These are phyloP conservation scores for Carettochelys insculpta DNA, from an alignment of 2,113 vertebrate species.

Conservation along the genomic window DNA sequence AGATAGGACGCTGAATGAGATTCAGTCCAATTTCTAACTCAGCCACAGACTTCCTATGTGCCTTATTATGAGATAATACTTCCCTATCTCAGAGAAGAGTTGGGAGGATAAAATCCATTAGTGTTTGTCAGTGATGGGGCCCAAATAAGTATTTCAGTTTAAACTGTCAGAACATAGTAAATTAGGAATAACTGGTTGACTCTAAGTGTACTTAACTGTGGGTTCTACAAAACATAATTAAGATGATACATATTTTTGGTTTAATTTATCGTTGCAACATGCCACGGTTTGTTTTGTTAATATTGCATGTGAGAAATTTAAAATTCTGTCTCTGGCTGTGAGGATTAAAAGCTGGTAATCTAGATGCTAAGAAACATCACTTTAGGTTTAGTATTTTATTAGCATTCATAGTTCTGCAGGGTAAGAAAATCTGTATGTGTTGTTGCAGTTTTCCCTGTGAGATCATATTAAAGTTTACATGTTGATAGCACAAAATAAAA, in stretches of 20 bases:
- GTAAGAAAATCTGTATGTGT: conserved; percentile 25
- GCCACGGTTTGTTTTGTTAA: conserved; percentile 27
- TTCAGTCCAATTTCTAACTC: background rate
- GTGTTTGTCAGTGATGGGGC: background rate
- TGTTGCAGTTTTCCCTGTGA: conserved; percentile 39
- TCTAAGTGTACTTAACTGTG: background rate
- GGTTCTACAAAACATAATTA: background rate
- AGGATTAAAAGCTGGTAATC: conserved; percentile 30
- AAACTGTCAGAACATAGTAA: rapidly evolving
- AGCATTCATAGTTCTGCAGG: background rate
- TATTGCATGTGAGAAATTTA: background rate
- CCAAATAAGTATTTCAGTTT: background rate
- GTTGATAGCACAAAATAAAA: conserved; percentile 37
- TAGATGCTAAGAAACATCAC: background rate
- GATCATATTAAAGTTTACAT: conserved; percentile 44
- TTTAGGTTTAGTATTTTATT: no score
- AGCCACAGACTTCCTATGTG: background rate
- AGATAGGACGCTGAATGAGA: background rate
- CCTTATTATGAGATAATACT: rapidly evolving
- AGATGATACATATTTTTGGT: background rate
- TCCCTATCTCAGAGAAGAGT: background rate
- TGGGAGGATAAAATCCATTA: background rate
- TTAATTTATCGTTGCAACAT: background rate
- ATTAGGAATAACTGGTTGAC: background rate
- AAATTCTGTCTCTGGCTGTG: conserved; percentile 14